Conservation (phyloP, 37 sponge, comb jelly and placozoan species). For the Bolinopsis microptera region DNA sequence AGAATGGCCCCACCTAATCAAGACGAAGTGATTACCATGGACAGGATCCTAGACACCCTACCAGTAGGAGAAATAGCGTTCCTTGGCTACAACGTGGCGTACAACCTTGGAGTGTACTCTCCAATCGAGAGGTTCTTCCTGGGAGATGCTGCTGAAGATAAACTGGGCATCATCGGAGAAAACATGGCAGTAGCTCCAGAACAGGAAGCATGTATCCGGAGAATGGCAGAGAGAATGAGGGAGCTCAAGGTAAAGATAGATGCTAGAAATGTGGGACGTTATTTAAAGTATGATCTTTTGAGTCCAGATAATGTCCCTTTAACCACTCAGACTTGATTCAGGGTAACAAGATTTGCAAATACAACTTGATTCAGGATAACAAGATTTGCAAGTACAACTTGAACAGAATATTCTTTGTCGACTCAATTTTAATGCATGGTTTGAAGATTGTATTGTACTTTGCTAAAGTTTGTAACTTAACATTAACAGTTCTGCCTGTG, state of each 20-base stretch:
- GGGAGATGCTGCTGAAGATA: not conserved
- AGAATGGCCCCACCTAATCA: not conserved
- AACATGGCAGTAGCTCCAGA: not conserved
- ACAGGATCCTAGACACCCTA: not conserved
- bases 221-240: not conserved
- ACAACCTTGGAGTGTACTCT: not conserved
- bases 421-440: no score
- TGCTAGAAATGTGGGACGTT: not conserved
- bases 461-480: no score
- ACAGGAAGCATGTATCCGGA: not conserved
- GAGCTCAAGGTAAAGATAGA: not conserved
- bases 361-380: no score
- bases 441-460: no score
- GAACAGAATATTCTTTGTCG: no score
- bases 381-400: no score
- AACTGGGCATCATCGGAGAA: not conserved
- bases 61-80: not conserved
- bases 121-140: not conserved
- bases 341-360: no score
- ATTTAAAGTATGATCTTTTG: not conserved
- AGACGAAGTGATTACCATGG: not conserved
- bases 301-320: not conserved
- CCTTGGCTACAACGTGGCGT: not conserved
- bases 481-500: no score
- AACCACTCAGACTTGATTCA: not conserved